phyloP scores from a whole-genome alignment of 2,888 invertebrate genomes.

The Cremastinae sp. region DNA sequence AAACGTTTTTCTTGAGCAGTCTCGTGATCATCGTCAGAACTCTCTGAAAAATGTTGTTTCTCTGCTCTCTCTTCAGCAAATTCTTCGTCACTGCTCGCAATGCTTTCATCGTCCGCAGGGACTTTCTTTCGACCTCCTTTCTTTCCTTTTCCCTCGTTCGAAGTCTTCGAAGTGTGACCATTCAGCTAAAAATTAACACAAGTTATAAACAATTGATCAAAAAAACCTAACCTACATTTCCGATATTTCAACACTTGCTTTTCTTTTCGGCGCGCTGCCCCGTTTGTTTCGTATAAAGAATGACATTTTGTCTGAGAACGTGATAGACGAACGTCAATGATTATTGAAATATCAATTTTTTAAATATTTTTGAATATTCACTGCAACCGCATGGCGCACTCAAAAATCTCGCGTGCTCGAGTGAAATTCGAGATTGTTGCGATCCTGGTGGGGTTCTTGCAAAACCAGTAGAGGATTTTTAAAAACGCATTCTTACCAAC shows the following conservation, averaged over 20 bases:
- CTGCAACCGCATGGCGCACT: constrained; percentile 51
- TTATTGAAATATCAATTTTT: constrained; percentile 38
- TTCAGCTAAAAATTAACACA: constrained; percentile 62
- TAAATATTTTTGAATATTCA: constrained; percentile 20
- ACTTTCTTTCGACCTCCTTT: constrained; percentile 61
- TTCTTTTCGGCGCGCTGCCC: constrained; percentile 69
- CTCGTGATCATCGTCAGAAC: constrained; percentile 86
- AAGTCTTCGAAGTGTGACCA: constrained; percentile 53
- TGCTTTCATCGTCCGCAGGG: constrained; percentile 73
- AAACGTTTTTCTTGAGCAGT: constrained; percentile 95
- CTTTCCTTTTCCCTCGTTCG: constrained; percentile 64
- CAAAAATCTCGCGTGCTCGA: constrained; percentile 16
- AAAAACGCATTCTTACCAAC: too few relatives aligned
- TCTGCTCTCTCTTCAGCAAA: constrained; percentile 73
- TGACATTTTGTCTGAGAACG: constrained; percentile 69
- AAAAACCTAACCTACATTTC: constrained; percentile 42
- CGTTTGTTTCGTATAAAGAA: constrained; percentile 75
- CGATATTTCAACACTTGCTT: constrained; percentile 65
- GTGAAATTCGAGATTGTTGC: too few relatives aligned
- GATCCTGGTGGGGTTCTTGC: too few relatives aligned
- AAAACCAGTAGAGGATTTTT: too few relatives aligned
- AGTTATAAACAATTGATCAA: constrained; percentile 7
- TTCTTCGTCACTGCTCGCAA: constrained; percentile 78
- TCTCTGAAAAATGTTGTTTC: constrained; percentile 63
- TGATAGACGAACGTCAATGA: constrained; percentile 3